Base-by-base conservation (phyloP, 1,140 invertebrate genomes). In the Prorops nasuta region DNA sequence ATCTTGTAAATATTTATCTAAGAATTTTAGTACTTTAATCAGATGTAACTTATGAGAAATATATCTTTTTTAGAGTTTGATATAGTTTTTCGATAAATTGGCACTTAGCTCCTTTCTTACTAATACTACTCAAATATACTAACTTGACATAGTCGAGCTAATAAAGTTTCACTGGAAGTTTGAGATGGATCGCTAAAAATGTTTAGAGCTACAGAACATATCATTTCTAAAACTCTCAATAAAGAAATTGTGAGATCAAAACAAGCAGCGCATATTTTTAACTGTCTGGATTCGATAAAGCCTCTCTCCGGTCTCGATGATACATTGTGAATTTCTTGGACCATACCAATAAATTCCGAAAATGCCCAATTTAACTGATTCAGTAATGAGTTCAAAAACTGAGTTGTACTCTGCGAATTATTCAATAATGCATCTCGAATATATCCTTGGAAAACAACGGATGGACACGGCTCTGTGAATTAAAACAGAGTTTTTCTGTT, bases 311-410 rank as follows among this genome's bases (percentile, higher is more conserved):
- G 88, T 82, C 85, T 87, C 41, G 51, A 69, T 31, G 63, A 72
- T 14, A 69, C 56, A 50, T 69, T 71, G 21, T 72, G 66, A 59
- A 92, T 89, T 81, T 92, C 90, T 73, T 92, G 90, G 51, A 92
- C 78, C 80, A 92, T 85, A 14, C 88, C 84, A 56, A 92, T 90
- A 54, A 94, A 92, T 60, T 94, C 90, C 0, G 91, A 93, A 61
- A 92, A 93, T 0, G 89, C 86, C 90, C 91, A 94, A 69, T 94
- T 94, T 0, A 92, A 71, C 56, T 93, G 90, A 69, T 87, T 91
- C 0, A 94, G 74, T 1, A 94, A 65, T 0, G 88, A 91, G 66
- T 92, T 91, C 1, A 94, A 71, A 63, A 90, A 92, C 2, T 80
- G 73, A 0, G 80, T 83, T 1, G 86, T 81, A 0, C 48, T 35